phyloP scores from a whole-genome alignment of 2,888 invertebrate genomes.

The Drosophila fulvimacula region DNA sequence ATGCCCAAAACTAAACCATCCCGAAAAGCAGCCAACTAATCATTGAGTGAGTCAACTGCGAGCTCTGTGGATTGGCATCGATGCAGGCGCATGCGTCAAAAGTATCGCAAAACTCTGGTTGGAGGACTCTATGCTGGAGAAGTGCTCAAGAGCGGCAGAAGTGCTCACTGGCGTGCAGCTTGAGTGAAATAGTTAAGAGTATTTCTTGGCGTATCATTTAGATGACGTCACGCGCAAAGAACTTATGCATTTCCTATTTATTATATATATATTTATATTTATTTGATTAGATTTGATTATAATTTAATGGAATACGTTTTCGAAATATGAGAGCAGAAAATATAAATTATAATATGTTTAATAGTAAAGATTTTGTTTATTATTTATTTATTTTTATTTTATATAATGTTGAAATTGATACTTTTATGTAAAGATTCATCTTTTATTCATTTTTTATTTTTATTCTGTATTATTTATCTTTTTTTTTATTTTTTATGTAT shows the following conservation, averaged over 20 bases:
- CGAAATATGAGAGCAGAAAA: no score
- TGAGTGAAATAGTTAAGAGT: constrained; percentile 26
- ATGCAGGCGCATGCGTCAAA: constrained; percentile 52
- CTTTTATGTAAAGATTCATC: no score
- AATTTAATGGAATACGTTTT: not conserved
- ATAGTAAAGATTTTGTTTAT: no score
- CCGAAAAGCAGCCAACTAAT: constrained; percentile 32
- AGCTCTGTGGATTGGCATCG: constrained; percentile 18
- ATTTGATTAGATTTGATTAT: no score
- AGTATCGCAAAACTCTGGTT: constrained; percentile 21
- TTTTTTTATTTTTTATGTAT: no score
- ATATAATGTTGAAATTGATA: no score
- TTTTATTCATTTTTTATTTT: no score
- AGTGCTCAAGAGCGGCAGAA: constrained; percentile 51
- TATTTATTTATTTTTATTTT: no score
- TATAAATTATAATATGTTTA: no score
- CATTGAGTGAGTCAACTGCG: constrained; percentile 51
- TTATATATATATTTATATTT: no score
- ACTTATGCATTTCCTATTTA: not conserved
- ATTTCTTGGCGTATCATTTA: not conserved
- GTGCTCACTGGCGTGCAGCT: not conserved
- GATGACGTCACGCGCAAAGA: constrained; percentile 9
- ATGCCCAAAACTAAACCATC: constrained; percentile 14
- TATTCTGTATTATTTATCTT: no score
- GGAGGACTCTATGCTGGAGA: constrained; percentile 4